These are phyloP conservation scores for Artemia franciscana DNA, from an alignment of 1,140 invertebrate species.

Conservation along the genomic window DNA sequence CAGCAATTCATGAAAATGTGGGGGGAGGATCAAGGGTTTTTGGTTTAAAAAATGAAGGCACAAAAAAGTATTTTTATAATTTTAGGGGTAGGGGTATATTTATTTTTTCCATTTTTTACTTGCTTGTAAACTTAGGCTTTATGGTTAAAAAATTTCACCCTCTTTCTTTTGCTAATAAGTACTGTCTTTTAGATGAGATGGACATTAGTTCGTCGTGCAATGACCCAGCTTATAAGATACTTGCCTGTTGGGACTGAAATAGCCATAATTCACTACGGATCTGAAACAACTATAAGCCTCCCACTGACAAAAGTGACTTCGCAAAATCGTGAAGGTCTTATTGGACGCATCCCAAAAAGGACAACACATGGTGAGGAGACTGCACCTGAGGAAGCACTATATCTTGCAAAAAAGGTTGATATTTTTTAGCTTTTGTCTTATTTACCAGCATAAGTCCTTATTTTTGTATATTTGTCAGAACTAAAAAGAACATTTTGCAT, in stretches of 20 bases:
- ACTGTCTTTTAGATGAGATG: constrained; percentile 13
- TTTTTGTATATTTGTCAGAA: too few species aligned
- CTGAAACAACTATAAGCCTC: constrained; percentile 12
- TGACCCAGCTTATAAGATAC: constrained; percentile 16
- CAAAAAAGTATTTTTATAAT: too few species aligned
- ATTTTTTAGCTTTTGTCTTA: not conserved
- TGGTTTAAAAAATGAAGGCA: too few species aligned
- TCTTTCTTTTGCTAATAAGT: not conserved
- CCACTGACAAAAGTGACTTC: constrained; percentile 15
- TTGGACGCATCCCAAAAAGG: constrained; percentile 16
- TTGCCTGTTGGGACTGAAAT: constrained; percentile 16
- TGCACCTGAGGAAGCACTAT: not conserved
- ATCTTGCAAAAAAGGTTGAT: not conserved
- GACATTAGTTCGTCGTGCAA: constrained; percentile 13
- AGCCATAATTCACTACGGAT: constrained; percentile 15
- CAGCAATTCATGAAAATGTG: too few species aligned
- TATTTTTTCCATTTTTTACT: too few species aligned
- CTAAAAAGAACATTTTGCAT: too few species aligned
- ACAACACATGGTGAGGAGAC: not conserved
- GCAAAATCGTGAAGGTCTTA: constrained; percentile 16
- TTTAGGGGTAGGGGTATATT: too few species aligned
- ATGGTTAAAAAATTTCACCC: too few species aligned
- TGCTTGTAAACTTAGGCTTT: too few species aligned
- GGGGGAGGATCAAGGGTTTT: too few species aligned
- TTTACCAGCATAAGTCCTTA: too few species aligned